Percentiles rank a stretch among this genome's conserved stretches.
phyloP scores from a whole-genome alignment of 2,797 vertebrate species.

The Pogoniulus pusillus region DNA sequence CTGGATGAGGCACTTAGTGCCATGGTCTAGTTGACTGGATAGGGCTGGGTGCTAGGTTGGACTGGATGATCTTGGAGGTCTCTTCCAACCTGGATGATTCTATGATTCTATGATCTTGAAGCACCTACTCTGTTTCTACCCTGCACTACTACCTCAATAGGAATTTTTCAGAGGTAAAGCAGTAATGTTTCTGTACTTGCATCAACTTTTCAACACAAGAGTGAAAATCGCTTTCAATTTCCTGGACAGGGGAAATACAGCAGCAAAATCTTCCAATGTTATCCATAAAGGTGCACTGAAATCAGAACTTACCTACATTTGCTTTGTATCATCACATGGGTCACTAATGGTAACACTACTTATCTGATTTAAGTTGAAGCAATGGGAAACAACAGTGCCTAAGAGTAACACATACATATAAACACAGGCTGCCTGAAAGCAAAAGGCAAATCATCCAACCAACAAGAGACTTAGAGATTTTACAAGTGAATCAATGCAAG shows the following conservation, averaged over 20 bases:
- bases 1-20: too few relatives aligned
- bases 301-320: not conserved
- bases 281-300: not conserved
- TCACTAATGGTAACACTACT: not conserved
- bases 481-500: not conserved
- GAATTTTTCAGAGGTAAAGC: not conserved
- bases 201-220: not conserved
- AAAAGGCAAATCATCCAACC: not conserved
- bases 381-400: not conserved
- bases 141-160: not conserved
- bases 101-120: too few relatives aligned
- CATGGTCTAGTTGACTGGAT: too few relatives aligned
- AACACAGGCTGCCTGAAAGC: not conserved
- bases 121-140: not conserved
- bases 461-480: not conserved
- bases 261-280: not conserved
- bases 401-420: not conserved
- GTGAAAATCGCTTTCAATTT: not conserved
- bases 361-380: not conserved
- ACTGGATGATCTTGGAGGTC: too few relatives aligned
- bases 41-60: too few relatives aligned
- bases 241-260: not conserved
- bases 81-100: too few relatives aligned
- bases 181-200: not conserved
- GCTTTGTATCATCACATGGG: not conserved